Evolutionary conservation across 1,140 invertebrate species (phyloP).

Genomic region (Limonius californicus): DNA sequence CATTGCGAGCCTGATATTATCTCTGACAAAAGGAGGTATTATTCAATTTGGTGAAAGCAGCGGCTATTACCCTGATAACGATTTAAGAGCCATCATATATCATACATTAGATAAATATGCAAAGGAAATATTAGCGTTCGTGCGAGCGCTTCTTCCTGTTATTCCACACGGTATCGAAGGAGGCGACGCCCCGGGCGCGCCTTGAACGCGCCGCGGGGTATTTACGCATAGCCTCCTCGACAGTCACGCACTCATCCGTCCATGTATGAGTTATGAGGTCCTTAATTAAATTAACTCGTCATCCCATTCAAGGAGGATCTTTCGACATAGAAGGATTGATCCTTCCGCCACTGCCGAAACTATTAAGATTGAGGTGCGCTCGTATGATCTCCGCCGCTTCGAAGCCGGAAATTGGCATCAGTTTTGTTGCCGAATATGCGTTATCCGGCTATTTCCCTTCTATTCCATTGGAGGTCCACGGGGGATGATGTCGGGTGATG

Average conservation of each 20-base stretch:
- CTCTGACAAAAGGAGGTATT: constrained; percentile 6
- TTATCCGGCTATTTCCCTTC: too few relatives aligned
- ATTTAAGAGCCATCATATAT: constrained; percentile 12
- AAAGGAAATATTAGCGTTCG: constrained; percentile 15
- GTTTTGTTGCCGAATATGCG: neutral
- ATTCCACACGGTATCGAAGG: constrained; percentile 6
- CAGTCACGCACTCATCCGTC: constrained; percentile 26
- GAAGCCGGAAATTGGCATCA: neutral
- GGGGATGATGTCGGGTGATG: neutral
- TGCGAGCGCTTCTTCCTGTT: constrained; percentile 5
- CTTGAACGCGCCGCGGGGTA: constrained; percentile 10
- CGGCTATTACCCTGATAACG: constrained; percentile 8
- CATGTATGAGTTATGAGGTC: constrained; percentile 27
- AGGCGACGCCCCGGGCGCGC: constrained; percentile 2
- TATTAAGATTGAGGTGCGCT: neutral
- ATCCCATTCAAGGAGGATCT: neutral
- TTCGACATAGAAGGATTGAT: neutral
- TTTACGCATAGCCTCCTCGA: constrained; percentile 22
- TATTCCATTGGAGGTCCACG: too few relatives aligned
- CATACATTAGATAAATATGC: constrained; percentile 11
- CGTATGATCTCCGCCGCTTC: neutral
- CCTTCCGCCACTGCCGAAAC: neutral
- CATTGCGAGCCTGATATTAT: constrained; percentile 3
- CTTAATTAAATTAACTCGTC: constrained; percentile 28
- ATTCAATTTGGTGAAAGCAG: constrained; percentile 12